These are phyloP conservation scores for Lamellibrachia columna DNA, from an alignment of 2,888 invertebrate species.

Conservation along the genomic window DNA sequence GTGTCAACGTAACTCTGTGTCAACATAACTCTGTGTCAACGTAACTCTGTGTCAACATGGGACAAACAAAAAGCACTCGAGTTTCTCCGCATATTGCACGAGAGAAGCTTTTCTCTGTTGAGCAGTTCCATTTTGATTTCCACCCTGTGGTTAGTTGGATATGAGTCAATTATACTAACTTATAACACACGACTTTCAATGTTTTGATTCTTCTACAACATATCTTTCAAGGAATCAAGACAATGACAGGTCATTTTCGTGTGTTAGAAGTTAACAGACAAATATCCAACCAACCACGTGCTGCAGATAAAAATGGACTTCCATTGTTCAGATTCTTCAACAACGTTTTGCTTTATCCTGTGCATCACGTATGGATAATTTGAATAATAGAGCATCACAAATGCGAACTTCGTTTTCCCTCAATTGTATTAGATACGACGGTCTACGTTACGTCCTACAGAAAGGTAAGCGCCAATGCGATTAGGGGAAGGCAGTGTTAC, in stretches of 20 bases:
- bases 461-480: neutral
- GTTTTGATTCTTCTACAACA: no score
- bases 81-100: neutral
- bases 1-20: no score
- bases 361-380: neutral
- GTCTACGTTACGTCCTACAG: neutral
- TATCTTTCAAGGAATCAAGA: no score
- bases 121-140: no score
- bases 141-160: no score
- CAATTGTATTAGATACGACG: neutral
- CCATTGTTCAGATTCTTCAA: neutral
- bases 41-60: constrained; percentile 77
- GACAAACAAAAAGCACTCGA: neutral
- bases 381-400: neutral
- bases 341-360: neutral
- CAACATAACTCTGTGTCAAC: constrained; percentile 84
- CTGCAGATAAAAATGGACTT: no score
- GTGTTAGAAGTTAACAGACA: no score
- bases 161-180: no score
- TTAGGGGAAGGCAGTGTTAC: neutral
- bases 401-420: neutral
- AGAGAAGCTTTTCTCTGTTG: neutral
- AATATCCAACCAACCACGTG: no score
- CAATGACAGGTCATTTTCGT: no score
- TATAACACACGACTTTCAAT: no score